phyloP scores from a whole-genome alignment of 2,888 invertebrate species.

The Hermodice carunculata region DNA sequence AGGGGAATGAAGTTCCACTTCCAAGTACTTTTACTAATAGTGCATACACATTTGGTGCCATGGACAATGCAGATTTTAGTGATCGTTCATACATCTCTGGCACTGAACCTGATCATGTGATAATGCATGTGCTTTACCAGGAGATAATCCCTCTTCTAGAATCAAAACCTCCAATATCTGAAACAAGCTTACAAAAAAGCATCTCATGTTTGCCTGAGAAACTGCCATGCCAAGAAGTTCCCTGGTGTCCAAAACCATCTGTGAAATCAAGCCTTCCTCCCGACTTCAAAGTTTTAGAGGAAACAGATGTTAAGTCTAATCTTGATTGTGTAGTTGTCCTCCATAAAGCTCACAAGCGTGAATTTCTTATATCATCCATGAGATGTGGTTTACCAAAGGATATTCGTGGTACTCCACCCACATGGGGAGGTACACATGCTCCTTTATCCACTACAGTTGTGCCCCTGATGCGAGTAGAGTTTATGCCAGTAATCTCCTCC shows the following conservation, averaged over 20 bases:
- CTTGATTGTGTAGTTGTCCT: neutral
- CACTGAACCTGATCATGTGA: neutral
- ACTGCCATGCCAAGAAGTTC: constrained; percentile 8
- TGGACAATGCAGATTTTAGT: neutral
- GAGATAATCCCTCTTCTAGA: neutral
- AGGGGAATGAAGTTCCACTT: neutral
- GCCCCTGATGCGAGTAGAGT: constrained; percentile 1
- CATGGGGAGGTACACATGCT: neutral
- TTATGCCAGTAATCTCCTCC: neutral
- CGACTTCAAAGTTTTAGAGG: neutral
- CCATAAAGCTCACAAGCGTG: neutral
- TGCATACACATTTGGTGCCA: neutral
- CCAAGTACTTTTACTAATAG: neutral
- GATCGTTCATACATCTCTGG: constrained; percentile 1
- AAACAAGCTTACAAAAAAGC: neutral
- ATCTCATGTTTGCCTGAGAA: neutral
- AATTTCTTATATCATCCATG: neutral
- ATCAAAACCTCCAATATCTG: constrained; percentile 1
- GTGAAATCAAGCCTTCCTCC: neutral
- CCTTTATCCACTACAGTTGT: neutral
- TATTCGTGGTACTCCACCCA: neutral
- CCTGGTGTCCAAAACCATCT: neutral
- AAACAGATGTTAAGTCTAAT: neutral
- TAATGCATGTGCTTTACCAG: constrained; percentile 2
- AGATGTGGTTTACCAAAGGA: neutral